Base-by-base conservation (phyloP, 2,797 vertebrate genomes). In the Danionella dracula region DNA sequence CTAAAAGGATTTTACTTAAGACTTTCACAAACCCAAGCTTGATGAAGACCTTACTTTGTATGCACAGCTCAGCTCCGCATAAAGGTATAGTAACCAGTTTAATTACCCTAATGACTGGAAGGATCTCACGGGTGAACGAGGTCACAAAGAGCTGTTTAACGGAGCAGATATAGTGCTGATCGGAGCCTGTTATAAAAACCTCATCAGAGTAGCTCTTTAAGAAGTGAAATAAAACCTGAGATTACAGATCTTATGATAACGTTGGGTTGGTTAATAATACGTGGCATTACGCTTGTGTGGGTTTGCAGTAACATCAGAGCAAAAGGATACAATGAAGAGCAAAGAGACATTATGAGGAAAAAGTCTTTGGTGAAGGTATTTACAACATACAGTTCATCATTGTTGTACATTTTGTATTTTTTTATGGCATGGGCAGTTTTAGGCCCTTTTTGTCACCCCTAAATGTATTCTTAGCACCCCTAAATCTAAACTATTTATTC, bases 1-100 rank as follows among this genome's bases (percentile, higher is more conserved):
- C 27, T 32, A 31, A 51, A 51, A 15, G 1, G 40, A 41, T 31
- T 20, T n/a, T n/a, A n/a, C n/a, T n/a, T n/a, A n/a, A n/a, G n/a
- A n/a, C n/a, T n/a, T 44, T 64, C 17, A 16, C 38, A 23, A 64
- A 34, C 13, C 11, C 3, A 44, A 31, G 16, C 59, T 21, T 42
- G 17, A 64, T 53, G 23, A 64, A 54, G 19, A 54, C 17, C 9
- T 44, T 29, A 16, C 49, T 66, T 56, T 44, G 51, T 48, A 66
- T 55, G 51, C 63, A 48, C 55, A 56, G 63, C 27, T 3, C 32
- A 53, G 32, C 41, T 66, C 42, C 63, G 55, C 41, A 56, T 40
- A 66, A 66, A 66, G 63, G 53, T 66, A 66, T 55, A 56, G 49
- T 66, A 66, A 56, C 63, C 42, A 35, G 41, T 66, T 66, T 66